phyloP scores from a whole-genome alignment of 1,140 invertebrate genomes.

The Lepidurus couesii region DNA sequence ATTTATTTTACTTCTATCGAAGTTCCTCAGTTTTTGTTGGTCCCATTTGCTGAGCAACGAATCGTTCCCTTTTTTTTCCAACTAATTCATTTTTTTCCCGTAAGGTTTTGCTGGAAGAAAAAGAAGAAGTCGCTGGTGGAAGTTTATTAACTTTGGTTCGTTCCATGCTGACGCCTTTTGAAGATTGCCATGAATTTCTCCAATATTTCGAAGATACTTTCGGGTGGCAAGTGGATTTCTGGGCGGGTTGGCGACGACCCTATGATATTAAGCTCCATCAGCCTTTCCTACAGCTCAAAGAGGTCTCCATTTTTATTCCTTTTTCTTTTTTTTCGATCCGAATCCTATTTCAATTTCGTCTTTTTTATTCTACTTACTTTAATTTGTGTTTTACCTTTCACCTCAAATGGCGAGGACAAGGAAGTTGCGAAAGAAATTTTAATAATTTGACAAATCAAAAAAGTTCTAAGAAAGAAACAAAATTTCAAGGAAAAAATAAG shows the following conservation, averaged over 20 bases:
- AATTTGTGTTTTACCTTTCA: neutral
- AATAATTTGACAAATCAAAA: too few species aligned
- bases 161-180: neutral
- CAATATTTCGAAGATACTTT: constrained; percentile 4
- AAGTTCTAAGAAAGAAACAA: too few species aligned
- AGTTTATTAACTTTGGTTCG: constrained; percentile 13
- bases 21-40: too few species aligned
- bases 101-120: neutral
- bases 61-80: too few species aligned
- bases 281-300: neutral
- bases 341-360: neutral
- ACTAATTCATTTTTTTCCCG: too few species aligned
- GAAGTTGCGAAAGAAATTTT: too few species aligned
- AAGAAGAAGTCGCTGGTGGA: neutral
- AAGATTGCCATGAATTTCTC: constrained; percentile 10
- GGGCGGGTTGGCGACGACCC: neutral
- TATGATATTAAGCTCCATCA: neutral
- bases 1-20: too few species aligned
- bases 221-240: neutral
- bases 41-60: too few species aligned
- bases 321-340: neutral
- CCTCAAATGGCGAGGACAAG: too few species aligned
- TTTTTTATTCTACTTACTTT: neutral
- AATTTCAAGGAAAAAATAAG: too few species aligned
- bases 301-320: neutral